Conservation (phyloP, 2,888 invertebrate species). For the Macropis europaea region DNA sequence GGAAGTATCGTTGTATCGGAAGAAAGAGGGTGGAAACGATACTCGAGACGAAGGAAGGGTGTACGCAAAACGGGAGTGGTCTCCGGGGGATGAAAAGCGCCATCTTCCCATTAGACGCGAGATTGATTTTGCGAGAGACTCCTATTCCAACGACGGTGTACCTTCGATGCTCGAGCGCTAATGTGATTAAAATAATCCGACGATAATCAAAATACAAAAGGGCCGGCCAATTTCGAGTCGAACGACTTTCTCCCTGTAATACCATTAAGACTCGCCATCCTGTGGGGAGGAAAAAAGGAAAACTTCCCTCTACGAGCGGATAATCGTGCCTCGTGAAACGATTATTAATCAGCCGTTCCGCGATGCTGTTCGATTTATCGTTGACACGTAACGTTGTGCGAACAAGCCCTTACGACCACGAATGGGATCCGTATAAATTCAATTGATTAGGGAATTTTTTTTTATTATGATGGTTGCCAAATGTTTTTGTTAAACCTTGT, state of each 20-base stretch:
- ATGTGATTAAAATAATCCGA: conserved; percentile 70
- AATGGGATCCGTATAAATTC: too few species aligned
- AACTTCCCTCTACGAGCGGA: conserved; percentile 27
- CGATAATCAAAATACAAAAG: conserved; percentile 63
- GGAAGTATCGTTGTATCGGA: conserved; percentile 29
- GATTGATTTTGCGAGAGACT: conserved; percentile 72
- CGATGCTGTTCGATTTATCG: conserved; percentile 3
- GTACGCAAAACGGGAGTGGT: conserved; percentile 63
- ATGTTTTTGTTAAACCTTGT: too few species aligned
- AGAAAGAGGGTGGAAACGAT: conserved; percentile 42
- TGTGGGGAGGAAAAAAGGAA: conserved; percentile 22
- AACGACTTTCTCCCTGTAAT: conserved; percentile 23
- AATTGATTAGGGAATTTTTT: too few species aligned
- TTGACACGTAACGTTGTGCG: too few species aligned
- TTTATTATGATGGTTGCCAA: too few species aligned
- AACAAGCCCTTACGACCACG: too few species aligned
- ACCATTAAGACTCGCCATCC: conserved; percentile 40
- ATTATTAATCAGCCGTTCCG: conserved; percentile 29
- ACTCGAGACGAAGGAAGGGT: conserved; percentile 45
- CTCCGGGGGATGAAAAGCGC: conserved; percentile 64
- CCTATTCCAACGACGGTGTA: conserved; percentile 57
- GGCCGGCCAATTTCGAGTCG: conserved; percentile 53
- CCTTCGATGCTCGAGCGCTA: conserved; percentile 56
- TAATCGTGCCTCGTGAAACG: conserved; percentile 27
- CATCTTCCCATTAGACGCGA: conserved; percentile 70